Evolutionary conservation across 2,797 vertebrate species (phyloP).

Genomic region (Tadarida brasiliensis): DNA sequence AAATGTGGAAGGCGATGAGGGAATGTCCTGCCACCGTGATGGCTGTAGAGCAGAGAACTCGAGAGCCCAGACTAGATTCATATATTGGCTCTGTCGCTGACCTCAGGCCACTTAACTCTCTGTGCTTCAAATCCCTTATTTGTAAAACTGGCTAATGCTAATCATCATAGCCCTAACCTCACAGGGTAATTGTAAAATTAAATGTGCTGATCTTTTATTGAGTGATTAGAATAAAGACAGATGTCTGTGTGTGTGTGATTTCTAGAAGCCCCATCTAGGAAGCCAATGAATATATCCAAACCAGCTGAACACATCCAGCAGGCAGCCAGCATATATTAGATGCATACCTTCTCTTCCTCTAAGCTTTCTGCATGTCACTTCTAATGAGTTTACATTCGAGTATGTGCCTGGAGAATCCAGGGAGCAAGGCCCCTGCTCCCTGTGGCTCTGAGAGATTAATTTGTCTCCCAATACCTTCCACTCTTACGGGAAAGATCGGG

Average conservation of each 20-base stretch:
- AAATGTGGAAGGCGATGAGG: too few species aligned
- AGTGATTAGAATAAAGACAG: neutral
- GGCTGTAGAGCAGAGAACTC: neutral
- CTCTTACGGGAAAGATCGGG: conserved; percentile 60
- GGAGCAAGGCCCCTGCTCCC: neutral
- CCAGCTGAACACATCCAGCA: neutral
- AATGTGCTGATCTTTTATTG: neutral
- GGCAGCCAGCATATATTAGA: neutral
- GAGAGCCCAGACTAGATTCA: neutral
- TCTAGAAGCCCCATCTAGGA: neutral
- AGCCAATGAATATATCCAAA: neutral
- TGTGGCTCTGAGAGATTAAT: conserved; percentile 32
- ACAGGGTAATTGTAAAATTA: neutral
- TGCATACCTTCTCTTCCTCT: neutral
- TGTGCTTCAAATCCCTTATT: neutral
- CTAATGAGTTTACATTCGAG: neutral
- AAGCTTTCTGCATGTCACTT: neutral
- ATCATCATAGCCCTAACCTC: neutral
- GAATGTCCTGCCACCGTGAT: neutral
- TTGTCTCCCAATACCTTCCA: neutral
- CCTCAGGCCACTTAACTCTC: neutral
- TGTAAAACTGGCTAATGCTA: neutral
- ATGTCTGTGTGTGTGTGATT: neutral
- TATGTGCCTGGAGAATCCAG: neutral
- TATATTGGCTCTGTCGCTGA: neutral